These are phyloP conservation scores for Sturmia bella DNA, from an alignment of 2,888 invertebrate species.

Conservation along the genomic window DNA sequence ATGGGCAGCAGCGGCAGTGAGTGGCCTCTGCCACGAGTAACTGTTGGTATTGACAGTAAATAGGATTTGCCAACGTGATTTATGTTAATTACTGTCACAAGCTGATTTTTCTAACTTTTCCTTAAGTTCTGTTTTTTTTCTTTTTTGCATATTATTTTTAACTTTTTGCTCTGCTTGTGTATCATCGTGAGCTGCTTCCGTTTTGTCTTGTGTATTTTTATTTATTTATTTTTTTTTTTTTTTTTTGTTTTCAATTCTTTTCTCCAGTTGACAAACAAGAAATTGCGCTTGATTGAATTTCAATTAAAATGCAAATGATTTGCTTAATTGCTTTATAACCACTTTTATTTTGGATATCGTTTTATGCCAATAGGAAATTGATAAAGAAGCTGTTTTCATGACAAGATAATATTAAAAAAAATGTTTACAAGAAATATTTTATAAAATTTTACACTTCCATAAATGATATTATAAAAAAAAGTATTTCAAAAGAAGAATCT, in stretches of 20 bases:
- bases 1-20: neutral
- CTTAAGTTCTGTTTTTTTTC: conserved; percentile 40
- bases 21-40: conserved; percentile 14
- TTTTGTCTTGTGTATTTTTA: conserved; percentile 5
- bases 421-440: neutral
- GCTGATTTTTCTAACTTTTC: conserved; percentile 63
- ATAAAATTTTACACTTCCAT: neutral
- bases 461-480: too few relatives aligned
- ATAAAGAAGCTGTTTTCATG: neutral
- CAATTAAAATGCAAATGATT: conserved; percentile 73
- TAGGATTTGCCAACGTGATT: conserved; percentile 73
- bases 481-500: neutral
- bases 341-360: conserved; percentile 65
- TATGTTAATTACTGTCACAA: conserved; percentile 74
- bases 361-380: conserved; percentile 62
- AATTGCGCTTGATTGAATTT: conserved; percentile 72
- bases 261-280: conserved; percentile 68
- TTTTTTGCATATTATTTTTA: neutral
- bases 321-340: conserved; percentile 71
- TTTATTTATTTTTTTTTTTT: conserved; percentile 2
- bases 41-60: conserved; percentile 71
- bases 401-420: too few relatives aligned
- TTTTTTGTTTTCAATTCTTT: conserved; percentile 37
- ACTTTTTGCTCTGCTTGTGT: conserved; percentile 32
- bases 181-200: conserved; percentile 37